Base-by-base conservation (phyloP, 2,797 vertebrate species). In the Esox masquinongy region DNA sequence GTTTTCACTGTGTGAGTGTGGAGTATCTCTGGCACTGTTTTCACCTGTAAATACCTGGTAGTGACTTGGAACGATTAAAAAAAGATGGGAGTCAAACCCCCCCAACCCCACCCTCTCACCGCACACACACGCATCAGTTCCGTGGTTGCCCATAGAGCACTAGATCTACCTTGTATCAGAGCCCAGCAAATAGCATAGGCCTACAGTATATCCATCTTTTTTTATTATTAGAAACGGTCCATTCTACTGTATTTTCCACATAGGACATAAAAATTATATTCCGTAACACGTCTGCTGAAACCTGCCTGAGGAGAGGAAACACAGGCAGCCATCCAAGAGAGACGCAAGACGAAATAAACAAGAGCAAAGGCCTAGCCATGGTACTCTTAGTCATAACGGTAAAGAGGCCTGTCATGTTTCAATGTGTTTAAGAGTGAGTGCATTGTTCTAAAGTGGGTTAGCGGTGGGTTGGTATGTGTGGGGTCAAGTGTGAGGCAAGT, bases 1-100 rank as follows among this genome's bases (percentile, higher is more conserved):
- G 87, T 86, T 82, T 84, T n/a, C 67, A 56, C 72, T 11, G 53
- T 80, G 77, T 79, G 78, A 79, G 77, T 67, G 72, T 49, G 19
- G 68, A 72, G 72, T 39, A 72, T 84, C 76, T 79, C 73, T 75
- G 73, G 78, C 73, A 75, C 72, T 67, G 19, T 68, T 77, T 49
- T 70, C 73, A 80, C 79, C 77, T 80, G 39, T 80, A 79, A 78
- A 78, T 26, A 2, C 80, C 80, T 4, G 56, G 29, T 31, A 31
- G 29, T 31, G 29, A 31, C 29, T 31, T 31, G 29, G 29, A 31
- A 31, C 3, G 29, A 31, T 31, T 31, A n/a, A n/a, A n/a, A n/a
- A n/a, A n/a, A n/a, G 17, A 67, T 72, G 77, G 70, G 76, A 82
- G 79, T 83, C 72, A 78, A 68, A 79, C 49, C 24, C 61, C 16